Percentiles rank a stretch among this genome's conserved stretches.
Conservation (phyloP, 2,113 vertebrate genomes). For the Dasyornis broadbenti region DNA sequence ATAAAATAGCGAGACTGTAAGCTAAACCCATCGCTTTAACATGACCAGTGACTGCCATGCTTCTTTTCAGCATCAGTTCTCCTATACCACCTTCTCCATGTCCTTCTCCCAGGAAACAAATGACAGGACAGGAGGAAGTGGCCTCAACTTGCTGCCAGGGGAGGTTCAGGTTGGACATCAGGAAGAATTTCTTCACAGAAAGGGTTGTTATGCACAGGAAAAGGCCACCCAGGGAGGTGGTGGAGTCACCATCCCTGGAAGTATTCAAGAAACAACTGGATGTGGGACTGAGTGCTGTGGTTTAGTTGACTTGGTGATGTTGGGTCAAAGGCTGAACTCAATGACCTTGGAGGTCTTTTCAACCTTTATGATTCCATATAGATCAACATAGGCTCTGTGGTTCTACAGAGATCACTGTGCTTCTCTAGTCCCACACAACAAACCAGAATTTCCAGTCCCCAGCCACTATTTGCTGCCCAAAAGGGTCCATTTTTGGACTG, state of each 20-base stretch:
- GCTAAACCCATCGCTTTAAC: background rate
- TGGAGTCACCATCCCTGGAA: background rate
- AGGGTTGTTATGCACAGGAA: background rate
- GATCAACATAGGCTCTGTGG: background rate
- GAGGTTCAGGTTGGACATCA: background rate
- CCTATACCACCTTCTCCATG: background rate
- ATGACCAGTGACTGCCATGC: background rate
- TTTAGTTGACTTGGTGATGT: background rate
- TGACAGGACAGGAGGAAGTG: background rate
- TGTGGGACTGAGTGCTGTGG: background rate
- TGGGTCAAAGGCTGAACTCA: accelerated
- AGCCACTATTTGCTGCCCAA: background rate
- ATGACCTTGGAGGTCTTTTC: background rate
- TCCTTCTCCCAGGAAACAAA: background rate
- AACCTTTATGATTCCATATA: background rate
- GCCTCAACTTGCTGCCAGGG: background rate
- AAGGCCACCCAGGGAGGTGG: background rate
- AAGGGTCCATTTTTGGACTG: background rate
- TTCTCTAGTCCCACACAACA: background rate
- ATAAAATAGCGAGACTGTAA: background rate
- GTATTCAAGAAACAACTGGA: too few species aligned
- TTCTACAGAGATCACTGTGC: background rate
- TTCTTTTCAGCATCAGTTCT: background rate
- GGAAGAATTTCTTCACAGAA: background rate
- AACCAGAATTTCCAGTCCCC: background rate